A percentile compares a stretch with the other conserved stretches of the same genome.
phyloP scores from a whole-genome alignment of 2,888 invertebrate species.

The Drosophila acutilabella region DNA sequence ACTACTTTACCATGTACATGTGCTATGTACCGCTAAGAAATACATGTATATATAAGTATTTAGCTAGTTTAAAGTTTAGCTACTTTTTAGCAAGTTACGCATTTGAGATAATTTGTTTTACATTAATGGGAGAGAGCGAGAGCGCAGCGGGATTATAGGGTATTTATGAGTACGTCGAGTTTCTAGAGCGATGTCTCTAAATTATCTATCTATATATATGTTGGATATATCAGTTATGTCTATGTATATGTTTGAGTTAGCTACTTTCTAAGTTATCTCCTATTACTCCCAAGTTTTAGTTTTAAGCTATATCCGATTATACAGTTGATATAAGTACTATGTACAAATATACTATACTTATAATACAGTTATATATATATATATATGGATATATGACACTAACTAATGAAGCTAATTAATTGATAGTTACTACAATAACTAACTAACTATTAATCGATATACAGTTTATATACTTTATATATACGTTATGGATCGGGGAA shows the following conservation, averaged over 20 bases:
- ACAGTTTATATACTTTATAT: constrained; percentile 7
- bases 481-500: background rate
- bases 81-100: constrained; percentile 19
- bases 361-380: background rate
- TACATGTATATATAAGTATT: constrained; percentile 10
- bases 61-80: background rate
- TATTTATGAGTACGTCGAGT: constrained; percentile 16
- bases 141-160: constrained; percentile 8
- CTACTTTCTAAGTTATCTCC: constrained; percentile 5
- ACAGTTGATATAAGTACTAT: constrained; percentile 5
- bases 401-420: constrained; percentile 45
- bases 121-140: constrained; percentile 41
- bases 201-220: background rate
- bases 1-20: constrained; percentile 26
- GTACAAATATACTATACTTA: constrained; percentile 14
- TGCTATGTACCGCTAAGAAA: constrained; percentile 26
- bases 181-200: constrained; percentile 18
- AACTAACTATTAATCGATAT: constrained; percentile 28
- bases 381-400: constrained; percentile 22
- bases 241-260: background rate
- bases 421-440: constrained; percentile 21
- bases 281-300: constrained; percentile 19
- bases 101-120: constrained; percentile 32
- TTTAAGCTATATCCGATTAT: constrained; percentile 14
- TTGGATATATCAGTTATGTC: constrained; percentile 4